Conservation (phyloP, 2,797 vertebrate genomes). For the Setipinna tenuifilis region DNA sequence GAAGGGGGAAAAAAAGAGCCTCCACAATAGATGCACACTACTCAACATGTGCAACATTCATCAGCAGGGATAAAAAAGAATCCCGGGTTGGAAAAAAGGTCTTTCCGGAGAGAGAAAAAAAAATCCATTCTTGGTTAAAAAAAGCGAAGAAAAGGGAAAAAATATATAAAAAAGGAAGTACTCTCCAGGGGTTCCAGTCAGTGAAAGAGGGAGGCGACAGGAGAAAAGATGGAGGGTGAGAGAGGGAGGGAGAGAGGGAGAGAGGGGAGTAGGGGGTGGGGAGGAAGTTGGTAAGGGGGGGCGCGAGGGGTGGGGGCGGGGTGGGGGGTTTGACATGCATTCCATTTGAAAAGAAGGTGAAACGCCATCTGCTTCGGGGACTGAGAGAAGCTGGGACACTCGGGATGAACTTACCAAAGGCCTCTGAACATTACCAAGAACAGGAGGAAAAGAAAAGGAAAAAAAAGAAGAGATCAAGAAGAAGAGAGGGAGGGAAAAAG, state of each 20-base stretch:
- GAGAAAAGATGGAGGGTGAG: constrained; percentile 33
- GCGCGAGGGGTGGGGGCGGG: constrained; percentile 26
- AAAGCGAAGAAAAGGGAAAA: neutral
- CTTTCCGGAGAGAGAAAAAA: too few relatives aligned
- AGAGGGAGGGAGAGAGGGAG: constrained; percentile 41
- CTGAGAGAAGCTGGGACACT: constrained; percentile 75
- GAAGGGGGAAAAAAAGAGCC: neutral
- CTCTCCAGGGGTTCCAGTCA: constrained; percentile 60
- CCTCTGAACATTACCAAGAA: constrained; percentile 85
- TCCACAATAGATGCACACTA: too few relatives aligned
- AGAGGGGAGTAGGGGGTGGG: constrained; percentile 25
- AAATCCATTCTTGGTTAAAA: too few relatives aligned
- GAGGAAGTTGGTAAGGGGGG: neutral
- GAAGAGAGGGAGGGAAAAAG: neutral
- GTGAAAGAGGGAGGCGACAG: constrained; percentile 55
- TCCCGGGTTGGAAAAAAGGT: neutral
- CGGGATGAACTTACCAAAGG: constrained; percentile 95
- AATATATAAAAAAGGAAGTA: constrained; percentile 28
- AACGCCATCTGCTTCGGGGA: constrained; percentile 87
- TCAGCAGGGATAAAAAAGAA: neutral
- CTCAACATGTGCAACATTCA: neutral
- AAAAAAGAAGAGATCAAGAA: constrained; percentile 56
- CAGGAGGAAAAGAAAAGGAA: constrained; percentile 72
- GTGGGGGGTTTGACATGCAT: constrained; percentile 80
- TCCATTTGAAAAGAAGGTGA: constrained; percentile 83